A percentile compares a stretch with the other conserved stretches of the same genome.
phyloP scores from a whole-genome alignment of 2,113 vertebrate species.

The Marcusenius ussheri region DNA sequence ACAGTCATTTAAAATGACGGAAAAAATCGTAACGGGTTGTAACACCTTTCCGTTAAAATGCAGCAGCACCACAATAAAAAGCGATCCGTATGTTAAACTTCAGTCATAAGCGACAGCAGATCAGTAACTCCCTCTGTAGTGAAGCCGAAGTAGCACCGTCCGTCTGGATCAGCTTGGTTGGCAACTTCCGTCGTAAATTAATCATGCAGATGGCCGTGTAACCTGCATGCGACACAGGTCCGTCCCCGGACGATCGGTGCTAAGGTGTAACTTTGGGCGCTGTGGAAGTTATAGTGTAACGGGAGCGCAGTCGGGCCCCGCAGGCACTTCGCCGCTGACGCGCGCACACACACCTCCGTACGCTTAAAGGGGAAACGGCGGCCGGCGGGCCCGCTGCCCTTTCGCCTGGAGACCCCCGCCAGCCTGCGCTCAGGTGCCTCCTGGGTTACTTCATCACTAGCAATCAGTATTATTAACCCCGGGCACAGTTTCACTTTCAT shows the following conservation, averaged over 20 bases:
- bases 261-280: not conserved
- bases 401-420: constrained; percentile 11
- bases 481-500: not conserved
- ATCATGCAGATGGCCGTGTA: not conserved
- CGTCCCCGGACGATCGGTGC: not conserved
- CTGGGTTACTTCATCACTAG: not conserved
- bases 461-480: not conserved
- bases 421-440: not conserved
- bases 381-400: not conserved
- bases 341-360: constrained; percentile 2
- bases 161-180: not conserved
- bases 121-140: not conserved
- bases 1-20: not conserved
- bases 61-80: not conserved
- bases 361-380: constrained; percentile 10
- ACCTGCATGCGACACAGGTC: not conserved
- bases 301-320: not conserved
- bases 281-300: not conserved
- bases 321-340: constrained; percentile 2
- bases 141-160: not conserved
- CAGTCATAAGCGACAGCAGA: not conserved
- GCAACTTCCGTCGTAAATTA: not conserved
- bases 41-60: not conserved
- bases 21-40: not conserved
- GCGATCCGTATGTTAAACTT: not conserved